These are phyloP conservation scores for Dendrolimus punctatus DNA, from an alignment of 1,140 invertebrate species.

Conservation along the genomic window DNA sequence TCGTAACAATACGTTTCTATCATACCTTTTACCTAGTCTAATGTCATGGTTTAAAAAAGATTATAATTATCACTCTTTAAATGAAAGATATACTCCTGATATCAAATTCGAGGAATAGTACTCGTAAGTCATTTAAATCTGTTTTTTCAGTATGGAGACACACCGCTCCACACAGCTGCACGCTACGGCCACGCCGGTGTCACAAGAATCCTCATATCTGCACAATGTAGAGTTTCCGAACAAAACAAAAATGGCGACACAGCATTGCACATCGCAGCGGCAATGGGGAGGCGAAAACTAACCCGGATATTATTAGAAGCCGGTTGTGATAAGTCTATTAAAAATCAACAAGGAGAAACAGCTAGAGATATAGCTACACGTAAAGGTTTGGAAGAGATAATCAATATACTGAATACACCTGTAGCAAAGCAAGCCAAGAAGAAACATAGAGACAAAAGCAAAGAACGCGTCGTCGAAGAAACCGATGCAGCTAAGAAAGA, in stretches of 20 bases:
- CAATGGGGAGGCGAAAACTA: conserved; percentile 93
- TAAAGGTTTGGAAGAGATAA: conserved; percentile 89
- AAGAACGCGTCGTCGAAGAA: conserved; percentile 55
- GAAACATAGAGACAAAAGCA: conserved; percentile 68
- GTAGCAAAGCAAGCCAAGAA: conserved; percentile 69
- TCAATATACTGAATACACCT: conserved; percentile 81
- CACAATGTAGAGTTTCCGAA: conserved; percentile 87
- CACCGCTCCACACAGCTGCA: conserved; percentile 94
- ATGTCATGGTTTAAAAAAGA: too few relatives aligned
- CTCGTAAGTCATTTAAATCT: not conserved
- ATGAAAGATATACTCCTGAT: not conserved
- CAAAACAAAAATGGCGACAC: conserved; percentile 98
- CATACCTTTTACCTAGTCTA: too few relatives aligned
- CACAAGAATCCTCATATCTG: conserved; percentile 93
- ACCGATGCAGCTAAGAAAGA: conserved; percentile 55
- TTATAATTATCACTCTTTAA: too few relatives aligned
- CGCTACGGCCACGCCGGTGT: conserved; percentile 97
- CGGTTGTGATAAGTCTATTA: conserved; percentile 82
- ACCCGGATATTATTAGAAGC: conserved; percentile 93
- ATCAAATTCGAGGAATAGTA: not conserved
- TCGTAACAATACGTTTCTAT: not conserved
- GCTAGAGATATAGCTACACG: conserved; percentile 90
- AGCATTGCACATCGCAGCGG: conserved; percentile 92
- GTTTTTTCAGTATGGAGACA: conserved; percentile 90
- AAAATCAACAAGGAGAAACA: conserved; percentile 94